Base-by-base conservation (phyloP, 2,113 vertebrate genomes). In the Protobothrops flavoviridis region DNA sequence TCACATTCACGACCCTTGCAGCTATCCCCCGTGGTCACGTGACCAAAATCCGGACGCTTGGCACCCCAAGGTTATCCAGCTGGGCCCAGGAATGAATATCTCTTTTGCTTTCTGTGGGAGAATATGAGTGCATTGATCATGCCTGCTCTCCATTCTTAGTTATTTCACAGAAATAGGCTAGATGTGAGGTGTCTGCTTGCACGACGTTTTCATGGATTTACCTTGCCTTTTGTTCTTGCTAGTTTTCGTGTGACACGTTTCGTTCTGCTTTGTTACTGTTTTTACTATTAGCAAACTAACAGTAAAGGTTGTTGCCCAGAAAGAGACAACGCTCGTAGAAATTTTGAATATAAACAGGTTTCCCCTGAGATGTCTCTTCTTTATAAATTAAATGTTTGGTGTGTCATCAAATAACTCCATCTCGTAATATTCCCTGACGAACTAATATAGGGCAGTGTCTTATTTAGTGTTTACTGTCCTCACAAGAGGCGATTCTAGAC, bases 321-420 rank as follows among this genome's bases (percentile, higher is more conserved):
- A 93, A 85, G 29, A 23, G 93, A 2, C 2, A 29, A 13, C 81
- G 20, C 0, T 43, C 43, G 61, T 43, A 17, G 33, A 74, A 74
- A 55, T 17, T 53, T 94, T 91, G 74, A 17, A 0, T 21, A 48
- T 59, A 52, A 93, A 7, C 3, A 86, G 10, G 48, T 56, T 90
- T 89, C 89, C 90, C 92, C 91, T 56, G 53, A 56, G 94, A 92
- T 26, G 21, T 3, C 5, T 56, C 93, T 93, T 90, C 94, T 81
- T 43, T 92, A 59, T 0, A 0, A 90, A 90, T 74, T 90, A 90
- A 94, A 95, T 20, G 24, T 93, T 90, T 43, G 17, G 43, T 0
- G 0, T 43, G 59, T 24, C 92, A 24, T 92, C 45, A n/a, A 94
- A 94, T 10, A 7, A 69, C 50, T 48, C 7, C 23, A 29, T 43